These are phyloP conservation scores for Drymodes brunneopygia DNA, from an alignment of 2,113 vertebrate genomes.

Conservation along the genomic window DNA sequence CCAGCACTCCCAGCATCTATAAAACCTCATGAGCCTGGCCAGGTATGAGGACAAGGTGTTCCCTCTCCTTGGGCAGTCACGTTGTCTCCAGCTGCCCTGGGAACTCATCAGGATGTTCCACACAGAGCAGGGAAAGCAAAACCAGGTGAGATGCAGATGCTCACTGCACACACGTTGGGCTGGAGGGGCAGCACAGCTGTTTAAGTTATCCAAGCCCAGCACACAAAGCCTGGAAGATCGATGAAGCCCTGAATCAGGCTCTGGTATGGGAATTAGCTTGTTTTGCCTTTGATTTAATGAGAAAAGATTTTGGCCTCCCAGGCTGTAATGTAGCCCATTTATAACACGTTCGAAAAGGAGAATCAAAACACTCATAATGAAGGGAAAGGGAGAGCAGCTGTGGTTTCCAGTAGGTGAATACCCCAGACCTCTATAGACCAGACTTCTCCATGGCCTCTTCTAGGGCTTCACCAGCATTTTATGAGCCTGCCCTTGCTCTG, in stretches of 20 bases:
- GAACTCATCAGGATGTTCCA: fast-evolving
- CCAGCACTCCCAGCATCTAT: neutral
- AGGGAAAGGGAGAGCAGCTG: neutral
- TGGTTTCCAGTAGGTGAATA: neutral
- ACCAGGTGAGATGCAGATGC: neutral
- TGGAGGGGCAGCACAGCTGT: neutral
- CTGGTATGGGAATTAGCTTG: neutral
- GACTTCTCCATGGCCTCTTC: neutral
- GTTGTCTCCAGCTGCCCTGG: neutral
- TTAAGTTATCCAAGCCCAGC: neutral
- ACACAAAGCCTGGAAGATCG: fast-evolving
- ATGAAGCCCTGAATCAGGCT: neutral
- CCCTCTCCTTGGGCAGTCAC: fast-evolving
- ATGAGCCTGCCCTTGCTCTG: neutral
- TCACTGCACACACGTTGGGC: neutral
- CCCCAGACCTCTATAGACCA: neutral
- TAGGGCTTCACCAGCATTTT: neutral
- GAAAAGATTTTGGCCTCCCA: neutral
- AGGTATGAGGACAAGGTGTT: neutral
- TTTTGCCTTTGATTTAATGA: neutral
- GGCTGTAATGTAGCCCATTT: neutral
- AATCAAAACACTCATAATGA: neutral
- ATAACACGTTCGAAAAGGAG: neutral
- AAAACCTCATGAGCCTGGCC: neutral
- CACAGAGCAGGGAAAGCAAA: neutral